Evolutionary conservation across 2,888 invertebrate species (phyloP).

Genomic region (Amaurobius ferox): DNA sequence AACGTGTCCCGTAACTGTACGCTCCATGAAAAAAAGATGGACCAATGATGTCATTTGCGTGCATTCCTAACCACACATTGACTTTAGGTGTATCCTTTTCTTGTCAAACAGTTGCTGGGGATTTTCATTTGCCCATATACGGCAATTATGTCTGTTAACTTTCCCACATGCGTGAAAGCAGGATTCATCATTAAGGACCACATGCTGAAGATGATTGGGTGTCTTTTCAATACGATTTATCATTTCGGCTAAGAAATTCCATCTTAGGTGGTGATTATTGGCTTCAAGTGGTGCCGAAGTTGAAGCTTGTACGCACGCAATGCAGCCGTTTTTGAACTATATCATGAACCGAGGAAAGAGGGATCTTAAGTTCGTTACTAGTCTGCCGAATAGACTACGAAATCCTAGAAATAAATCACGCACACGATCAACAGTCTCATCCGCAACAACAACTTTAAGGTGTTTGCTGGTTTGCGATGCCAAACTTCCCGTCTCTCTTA

Average conservation of each 20-base stretch:
- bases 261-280: neutral
- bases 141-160: constrained; percentile 44
- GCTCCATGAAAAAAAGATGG: constrained; percentile 26
- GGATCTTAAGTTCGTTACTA: neutral
- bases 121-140: constrained; percentile 36
- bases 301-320: constrained; percentile 15
- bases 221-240: neutral
- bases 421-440: constrained; percentile 17
- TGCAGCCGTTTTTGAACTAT: neutral
- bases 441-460: neutral
- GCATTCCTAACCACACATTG: constrained; percentile 37
- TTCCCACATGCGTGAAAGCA: constrained; percentile 7
- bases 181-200: constrained; percentile 34
- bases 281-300: neutral
- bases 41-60: constrained; percentile 73
- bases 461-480: neutral
- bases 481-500: neutral
- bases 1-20: neutral
- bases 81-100: constrained; percentile 37
- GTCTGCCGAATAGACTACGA: neutral
- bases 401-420: neutral
- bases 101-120: constrained; percentile 7
- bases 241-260: neutral
- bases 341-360: constrained; percentile 5
- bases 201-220: neutral